These are phyloP conservation scores for Caenorhabditis japonica DNA, from an alignment of 2,888 invertebrate species.

Conservation along the genomic window DNA sequence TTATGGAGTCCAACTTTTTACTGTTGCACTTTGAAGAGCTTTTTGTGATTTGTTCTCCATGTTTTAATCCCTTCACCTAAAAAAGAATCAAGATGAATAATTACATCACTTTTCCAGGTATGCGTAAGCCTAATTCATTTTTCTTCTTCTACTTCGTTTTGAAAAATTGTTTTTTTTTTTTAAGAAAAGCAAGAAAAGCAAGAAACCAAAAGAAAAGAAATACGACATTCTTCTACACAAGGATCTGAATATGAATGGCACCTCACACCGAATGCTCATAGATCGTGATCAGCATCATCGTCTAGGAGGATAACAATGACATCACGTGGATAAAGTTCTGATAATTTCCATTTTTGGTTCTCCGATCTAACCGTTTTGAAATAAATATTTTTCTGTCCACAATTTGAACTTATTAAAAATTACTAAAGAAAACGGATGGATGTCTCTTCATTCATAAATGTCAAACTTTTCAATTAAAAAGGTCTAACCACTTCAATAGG, in stretches of 20 bases:
- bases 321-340: conserved; percentile 12
- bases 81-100: no score
- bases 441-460: conserved; percentile 5
- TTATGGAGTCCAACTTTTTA: conserved; percentile 70
- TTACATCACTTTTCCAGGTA: no score
- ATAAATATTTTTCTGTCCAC: conserved; percentile 3
- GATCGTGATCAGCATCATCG: conserved; percentile 32
- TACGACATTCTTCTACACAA: not conserved
- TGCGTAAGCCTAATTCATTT: no score
- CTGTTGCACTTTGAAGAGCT: conserved; percentile 73
- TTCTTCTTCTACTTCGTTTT: no score
- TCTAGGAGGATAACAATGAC: conserved; percentile 36
- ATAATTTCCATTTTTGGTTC: no score
- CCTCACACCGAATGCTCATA: conserved; percentile 29
- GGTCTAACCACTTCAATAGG: conserved; percentile 36
- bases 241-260: conserved; percentile 24
- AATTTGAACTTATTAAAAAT: conserved; percentile 33
- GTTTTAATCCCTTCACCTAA: conserved; percentile 66
- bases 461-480: conserved; percentile 35
- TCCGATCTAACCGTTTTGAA: not conserved
- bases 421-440: conserved; percentile 3
- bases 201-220: conserved; percentile 15
- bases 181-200: not conserved
- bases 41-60: conserved; percentile 75
- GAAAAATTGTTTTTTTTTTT: not conserved